These are phyloP conservation scores for Drosophila kikkawai DNA, from an alignment of 1,140 invertebrate genomes.

Conservation along the genomic window DNA sequence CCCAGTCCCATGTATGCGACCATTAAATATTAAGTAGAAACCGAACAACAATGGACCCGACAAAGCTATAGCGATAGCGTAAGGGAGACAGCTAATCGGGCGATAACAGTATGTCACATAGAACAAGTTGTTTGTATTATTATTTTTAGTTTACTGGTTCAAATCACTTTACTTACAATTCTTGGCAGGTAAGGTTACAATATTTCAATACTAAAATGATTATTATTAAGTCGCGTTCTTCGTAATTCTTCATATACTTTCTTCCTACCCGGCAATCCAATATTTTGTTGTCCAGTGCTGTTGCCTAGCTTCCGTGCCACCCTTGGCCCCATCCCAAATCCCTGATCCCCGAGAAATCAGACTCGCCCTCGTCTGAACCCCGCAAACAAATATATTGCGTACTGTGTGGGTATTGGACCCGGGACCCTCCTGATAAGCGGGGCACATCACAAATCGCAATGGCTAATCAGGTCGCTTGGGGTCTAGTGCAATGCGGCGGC, in stretches of 20 bases:
- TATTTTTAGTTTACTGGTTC: neutral
- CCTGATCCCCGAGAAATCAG: slow-evolving; percentile 18
- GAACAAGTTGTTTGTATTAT: neutral
- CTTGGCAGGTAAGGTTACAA: neutral
- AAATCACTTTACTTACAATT: neutral
- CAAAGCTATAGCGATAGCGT: slow-evolving; percentile 42
- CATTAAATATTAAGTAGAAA: slow-evolving; percentile 66
- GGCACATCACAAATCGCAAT: slow-evolving; percentile 7
- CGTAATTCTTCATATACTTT: neutral
- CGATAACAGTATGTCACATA: slow-evolving; percentile 36
- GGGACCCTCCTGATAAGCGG: slow-evolving; percentile 45
- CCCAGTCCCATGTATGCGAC: slow-evolving; percentile 64
- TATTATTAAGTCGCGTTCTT: neutral
- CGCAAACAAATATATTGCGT: slow-evolving; percentile 19
- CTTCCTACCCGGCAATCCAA: neutral
- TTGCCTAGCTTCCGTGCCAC: slow-evolving; percentile 6
- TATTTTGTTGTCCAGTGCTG: slow-evolving; percentile 3
- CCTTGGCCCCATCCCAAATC: slow-evolving; percentile 19
- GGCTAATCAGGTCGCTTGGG: slow-evolving; percentile 44
- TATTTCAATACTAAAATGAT: neutral
- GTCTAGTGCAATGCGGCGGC: slow-evolving; percentile 30
- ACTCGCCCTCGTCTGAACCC: slow-evolving; percentile 32
- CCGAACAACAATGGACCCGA: slow-evolving; percentile 48
- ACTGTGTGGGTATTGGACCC: slow-evolving; percentile 21
- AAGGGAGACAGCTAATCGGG: slow-evolving; percentile 38